These are phyloP conservation scores for Bradypodion ventrale DNA, from an alignment of 2,797 vertebrate genomes.

Conservation along the genomic window DNA sequence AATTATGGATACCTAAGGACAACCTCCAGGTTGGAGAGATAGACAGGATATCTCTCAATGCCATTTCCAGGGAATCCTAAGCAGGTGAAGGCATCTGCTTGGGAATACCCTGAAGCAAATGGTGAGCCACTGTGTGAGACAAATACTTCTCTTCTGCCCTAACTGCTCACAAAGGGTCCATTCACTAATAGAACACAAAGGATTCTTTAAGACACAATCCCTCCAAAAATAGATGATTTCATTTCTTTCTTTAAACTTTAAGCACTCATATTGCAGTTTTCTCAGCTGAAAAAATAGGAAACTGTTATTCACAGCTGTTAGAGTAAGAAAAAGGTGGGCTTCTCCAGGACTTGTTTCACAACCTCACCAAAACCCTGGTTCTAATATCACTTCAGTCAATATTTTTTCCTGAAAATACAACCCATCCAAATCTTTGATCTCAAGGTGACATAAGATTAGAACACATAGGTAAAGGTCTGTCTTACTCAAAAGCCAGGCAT, in stretches of 20 bases:
- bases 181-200: constrained; percentile 9
- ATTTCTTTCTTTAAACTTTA: background rate
- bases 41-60: no score
- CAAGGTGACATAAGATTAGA: background rate
- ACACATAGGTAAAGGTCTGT: no score
- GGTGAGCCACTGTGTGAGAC: no score
- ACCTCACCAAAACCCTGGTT: background rate
- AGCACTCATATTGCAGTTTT: background rate
- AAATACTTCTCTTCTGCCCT: background rate
- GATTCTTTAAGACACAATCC: background rate
- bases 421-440: background rate
- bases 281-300: background rate
- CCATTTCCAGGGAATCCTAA: no score
- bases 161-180: background rate
- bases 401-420: background rate
- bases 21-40: no score
- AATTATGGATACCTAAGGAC: no score
- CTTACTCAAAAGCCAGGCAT: no score
- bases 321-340: background rate
- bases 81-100: no score
- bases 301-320: background rate
- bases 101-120: no score
- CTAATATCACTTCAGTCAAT: background rate
- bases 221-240: background rate
- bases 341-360: background rate